Percentiles rank a stretch among this genome's conserved stretches.
Evolutionary conservation across 2,113 vertebrate species (phyloP).

Genomic region (Oceanites oceanicus): DNA sequence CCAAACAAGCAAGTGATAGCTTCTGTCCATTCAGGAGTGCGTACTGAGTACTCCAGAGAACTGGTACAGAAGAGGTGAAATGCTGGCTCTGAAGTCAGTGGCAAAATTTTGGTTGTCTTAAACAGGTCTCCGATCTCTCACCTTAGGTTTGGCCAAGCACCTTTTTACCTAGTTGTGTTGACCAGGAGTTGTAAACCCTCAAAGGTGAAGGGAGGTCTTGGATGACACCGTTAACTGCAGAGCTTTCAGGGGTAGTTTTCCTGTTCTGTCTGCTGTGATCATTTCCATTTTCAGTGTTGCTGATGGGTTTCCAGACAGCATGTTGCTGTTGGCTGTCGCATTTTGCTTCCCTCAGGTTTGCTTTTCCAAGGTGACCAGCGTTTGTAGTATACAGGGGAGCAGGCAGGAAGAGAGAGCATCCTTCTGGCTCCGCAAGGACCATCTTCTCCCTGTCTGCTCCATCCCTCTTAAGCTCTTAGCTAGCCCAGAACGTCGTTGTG

Average conservation of each 20-base stretch:
- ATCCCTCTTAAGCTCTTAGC: not conserved
- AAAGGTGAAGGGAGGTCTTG: not conserved
- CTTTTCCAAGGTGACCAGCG: not conserved
- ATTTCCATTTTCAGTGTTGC: not conserved
- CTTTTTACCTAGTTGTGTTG: not conserved
- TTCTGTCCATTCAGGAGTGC: accelerated
- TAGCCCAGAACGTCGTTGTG: not conserved
- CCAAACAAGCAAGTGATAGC: not conserved
- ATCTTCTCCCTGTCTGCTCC: not conserved
- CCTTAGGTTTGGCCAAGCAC: not conserved
- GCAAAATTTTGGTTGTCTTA: not conserved
- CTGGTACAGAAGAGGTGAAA: not conserved
- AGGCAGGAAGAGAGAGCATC: not conserved
- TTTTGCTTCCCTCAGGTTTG: not conserved
- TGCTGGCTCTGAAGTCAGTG: not conserved
- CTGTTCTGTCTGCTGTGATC: not conserved
- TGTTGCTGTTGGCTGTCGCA: not conserved
- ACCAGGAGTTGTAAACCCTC: not conserved
- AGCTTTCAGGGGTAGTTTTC: not conserved
- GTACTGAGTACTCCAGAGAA: not conserved
- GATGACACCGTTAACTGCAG: not conserved
- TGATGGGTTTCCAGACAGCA: not conserved
- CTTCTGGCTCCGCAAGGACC: not conserved
- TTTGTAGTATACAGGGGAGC: not conserved
- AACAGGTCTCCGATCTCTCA: not conserved